phyloP scores from a whole-genome alignment of 2,113 vertebrate genomes.

The Diphyllodes magnificus region DNA sequence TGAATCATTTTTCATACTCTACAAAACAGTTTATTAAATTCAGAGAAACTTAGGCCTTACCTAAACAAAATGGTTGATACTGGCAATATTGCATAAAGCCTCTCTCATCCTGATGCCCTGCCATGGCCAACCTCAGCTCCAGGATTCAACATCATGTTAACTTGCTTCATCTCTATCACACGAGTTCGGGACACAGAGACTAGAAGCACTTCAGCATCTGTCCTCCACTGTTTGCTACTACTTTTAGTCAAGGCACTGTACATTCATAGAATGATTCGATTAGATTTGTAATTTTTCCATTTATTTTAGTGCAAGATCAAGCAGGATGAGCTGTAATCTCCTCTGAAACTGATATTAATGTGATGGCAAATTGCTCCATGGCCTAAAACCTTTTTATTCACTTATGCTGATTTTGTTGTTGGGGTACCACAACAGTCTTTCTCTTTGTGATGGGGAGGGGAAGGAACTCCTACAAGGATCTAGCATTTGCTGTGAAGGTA shows the following conservation, averaged over 20 bases:
- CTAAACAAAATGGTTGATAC: neutral
- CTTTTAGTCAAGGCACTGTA: neutral
- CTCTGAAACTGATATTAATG: neutral
- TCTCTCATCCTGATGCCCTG: fast-evolving
- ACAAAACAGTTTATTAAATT: neutral
- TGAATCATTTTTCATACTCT: neutral
- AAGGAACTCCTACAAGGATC: neutral
- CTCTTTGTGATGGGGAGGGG: neutral
- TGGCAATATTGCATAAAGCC: neutral
- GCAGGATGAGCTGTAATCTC: neutral
- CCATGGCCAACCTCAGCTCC: neutral
- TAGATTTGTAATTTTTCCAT: neutral
- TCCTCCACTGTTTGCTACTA: neutral
- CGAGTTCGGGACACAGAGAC: neutral
- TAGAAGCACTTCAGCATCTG: neutral
- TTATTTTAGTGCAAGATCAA: neutral
- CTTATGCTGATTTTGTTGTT: neutral
- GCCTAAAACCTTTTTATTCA: neutral
- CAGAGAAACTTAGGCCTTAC: neutral
- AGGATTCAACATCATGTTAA: fast-evolving
- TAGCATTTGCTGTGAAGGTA: neutral
- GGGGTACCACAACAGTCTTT: neutral
- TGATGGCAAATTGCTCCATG: neutral
- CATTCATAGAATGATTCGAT: fast-evolving
- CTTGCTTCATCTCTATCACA: neutral